These are phyloP conservation scores for Tholera decimalis DNA, from an alignment of 2,888 invertebrate genomes.

Conservation along the genomic window DNA sequence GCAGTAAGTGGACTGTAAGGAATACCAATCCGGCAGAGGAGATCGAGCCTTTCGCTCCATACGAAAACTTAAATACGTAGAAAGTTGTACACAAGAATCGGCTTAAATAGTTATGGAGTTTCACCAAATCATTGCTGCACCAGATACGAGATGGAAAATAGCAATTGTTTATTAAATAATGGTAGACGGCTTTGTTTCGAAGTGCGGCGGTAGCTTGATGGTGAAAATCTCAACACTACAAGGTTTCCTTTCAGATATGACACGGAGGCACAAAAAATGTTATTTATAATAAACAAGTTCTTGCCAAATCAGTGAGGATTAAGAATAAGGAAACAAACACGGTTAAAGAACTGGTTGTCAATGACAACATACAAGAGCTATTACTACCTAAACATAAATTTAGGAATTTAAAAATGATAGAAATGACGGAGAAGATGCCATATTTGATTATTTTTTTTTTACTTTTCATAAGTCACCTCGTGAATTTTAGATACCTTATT, in stretches of 20 bases:
- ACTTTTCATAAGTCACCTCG: too few species aligned
- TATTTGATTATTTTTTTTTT: too few species aligned
- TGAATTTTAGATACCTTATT: neutral
- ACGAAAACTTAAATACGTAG: constrained; percentile 54
- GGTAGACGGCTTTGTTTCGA: constrained; percentile 10
- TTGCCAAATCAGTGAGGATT: constrained; percentile 23
- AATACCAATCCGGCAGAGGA: constrained; percentile 48
- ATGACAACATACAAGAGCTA: constrained; percentile 28
- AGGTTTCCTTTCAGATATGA: constrained; percentile 14
- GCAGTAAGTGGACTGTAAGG: constrained; percentile 52
- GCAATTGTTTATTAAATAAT: constrained; percentile 27
- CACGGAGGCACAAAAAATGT: constrained; percentile 10
- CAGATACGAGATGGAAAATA: constrained; percentile 27
- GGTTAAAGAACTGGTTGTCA: constrained; percentile 42
- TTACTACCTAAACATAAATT: constrained; percentile 20
- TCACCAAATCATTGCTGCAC: constrained; percentile 32
- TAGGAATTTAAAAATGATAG: constrained; percentile 16
- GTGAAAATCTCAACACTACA: constrained; percentile 15
- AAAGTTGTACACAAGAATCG: constrained; percentile 48
- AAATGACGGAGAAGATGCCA: constrained; percentile 32
- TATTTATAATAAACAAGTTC: constrained; percentile 14
- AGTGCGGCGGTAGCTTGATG: constrained; percentile 11
- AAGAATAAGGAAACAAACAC: constrained; percentile 32
- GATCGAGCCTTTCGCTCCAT: constrained; percentile 59
- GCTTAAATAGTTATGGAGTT: constrained; percentile 35